Evolutionary conservation across 2,888 invertebrate species (phyloP).

Genomic region (Callinectes sapidus): DNA sequence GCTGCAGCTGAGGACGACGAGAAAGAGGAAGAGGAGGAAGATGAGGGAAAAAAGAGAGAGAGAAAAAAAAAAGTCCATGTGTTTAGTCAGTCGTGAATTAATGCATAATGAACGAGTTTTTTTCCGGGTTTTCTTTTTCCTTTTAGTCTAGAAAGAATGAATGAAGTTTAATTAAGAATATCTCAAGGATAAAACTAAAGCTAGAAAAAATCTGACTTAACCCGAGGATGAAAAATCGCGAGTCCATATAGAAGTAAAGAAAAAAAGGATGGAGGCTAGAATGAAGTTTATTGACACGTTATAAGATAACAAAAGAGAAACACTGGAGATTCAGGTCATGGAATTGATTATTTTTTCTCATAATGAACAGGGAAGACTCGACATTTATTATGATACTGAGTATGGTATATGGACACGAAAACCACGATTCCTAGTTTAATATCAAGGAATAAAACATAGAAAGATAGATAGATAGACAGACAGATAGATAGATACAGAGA

Average conservation of each 20-base stretch:
- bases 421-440: neutral
- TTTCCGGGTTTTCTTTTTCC: neutral
- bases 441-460: neutral
- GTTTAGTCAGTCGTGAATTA: conserved; percentile 15
- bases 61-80: neutral
- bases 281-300: neutral
- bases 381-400: neutral
- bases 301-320: neutral
- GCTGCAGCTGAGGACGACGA: neutral
- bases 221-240: neutral
- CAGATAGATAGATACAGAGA: neutral
- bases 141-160: neutral
- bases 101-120: neutral
- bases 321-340: neutral
- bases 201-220: neutral
- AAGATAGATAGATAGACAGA: neutral
- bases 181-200: neutral
- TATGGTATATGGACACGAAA: neutral
- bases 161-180: neutral
- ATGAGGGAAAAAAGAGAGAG: neutral
- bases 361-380: neutral
- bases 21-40: neutral
- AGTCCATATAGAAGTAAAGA: neutral
- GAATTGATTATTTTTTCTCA: neutral
- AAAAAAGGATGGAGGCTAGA: neutral